These are phyloP conservation scores for Xiphydria camelus DNA, from an alignment of 2,888 invertebrate species.

Conservation along the genomic window DNA sequence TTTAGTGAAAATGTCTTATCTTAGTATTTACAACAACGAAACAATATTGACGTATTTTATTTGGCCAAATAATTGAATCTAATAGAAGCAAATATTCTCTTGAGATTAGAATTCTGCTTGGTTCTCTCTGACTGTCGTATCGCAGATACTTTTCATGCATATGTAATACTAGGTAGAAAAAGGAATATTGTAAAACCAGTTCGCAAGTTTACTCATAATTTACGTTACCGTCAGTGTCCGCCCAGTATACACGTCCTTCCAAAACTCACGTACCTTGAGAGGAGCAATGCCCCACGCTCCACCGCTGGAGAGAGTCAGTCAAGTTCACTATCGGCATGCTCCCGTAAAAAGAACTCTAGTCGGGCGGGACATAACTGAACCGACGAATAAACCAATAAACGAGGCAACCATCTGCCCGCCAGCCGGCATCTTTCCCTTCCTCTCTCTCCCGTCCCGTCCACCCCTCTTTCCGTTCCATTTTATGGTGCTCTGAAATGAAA, in stretches of 20 bases:
- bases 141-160: no score
- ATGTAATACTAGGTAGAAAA: no score
- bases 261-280: conserved; percentile 33
- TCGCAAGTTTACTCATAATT: no score
- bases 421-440: conserved; percentile 49
- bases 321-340: conserved; percentile 20
- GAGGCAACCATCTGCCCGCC: conserved; percentile 57
- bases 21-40: no score
- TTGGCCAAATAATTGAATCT: no score
- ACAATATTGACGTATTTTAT: no score
- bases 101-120: no score
- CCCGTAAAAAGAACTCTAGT: conserved; percentile 36
- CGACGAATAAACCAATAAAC: conserved; percentile 58
- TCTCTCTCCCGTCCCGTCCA: conserved; percentile 25
- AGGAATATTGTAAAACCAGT: no score
- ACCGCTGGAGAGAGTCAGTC: background rate
- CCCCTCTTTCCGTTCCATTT: conserved; percentile 41
- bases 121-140: no score
- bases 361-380: conserved; percentile 43
- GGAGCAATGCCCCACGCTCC: conserved; percentile 21
- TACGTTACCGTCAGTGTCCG: conserved; percentile 16
- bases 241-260: conserved; percentile 34
- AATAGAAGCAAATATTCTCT: no score
- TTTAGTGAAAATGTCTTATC: no score
- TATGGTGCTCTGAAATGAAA: conserved; percentile 53